Evolutionary conservation across 2,888 invertebrate species (phyloP).

Genomic region (Orthosia cruda): DNA sequence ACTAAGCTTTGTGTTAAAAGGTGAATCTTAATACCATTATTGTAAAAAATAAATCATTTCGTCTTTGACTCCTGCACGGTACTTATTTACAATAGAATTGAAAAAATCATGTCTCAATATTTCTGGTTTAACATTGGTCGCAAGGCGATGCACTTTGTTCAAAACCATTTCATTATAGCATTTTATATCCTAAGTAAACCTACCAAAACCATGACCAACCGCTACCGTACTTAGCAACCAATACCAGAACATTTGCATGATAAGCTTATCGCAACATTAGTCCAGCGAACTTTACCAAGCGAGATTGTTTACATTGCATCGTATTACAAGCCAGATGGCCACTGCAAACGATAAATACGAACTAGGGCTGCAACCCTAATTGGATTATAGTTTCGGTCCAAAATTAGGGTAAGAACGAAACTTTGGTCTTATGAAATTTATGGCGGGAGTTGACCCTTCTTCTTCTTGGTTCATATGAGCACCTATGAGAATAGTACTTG

Average conservation of each 20-base stretch:
- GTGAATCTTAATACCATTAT: too few relatives aligned
- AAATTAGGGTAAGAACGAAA: conserved; percentile 26
- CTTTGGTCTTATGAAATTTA: conserved; percentile 8
- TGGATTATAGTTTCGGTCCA: conserved; percentile 30
- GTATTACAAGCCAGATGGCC: conserved; percentile 63
- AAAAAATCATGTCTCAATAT: too few relatives aligned
- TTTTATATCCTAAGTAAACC: conserved; percentile 23
- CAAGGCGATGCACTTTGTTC: too few relatives aligned
- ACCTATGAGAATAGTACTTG: too few relatives aligned
- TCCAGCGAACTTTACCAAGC: conserved; percentile 44
- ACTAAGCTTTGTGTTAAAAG: too few relatives aligned
- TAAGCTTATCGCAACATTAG: conserved; percentile 57
- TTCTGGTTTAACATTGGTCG: too few relatives aligned
- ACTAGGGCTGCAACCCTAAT: conserved; percentile 38
- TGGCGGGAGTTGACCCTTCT: not conserved
- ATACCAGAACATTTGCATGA: conserved; percentile 45
- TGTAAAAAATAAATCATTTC: too few relatives aligned
- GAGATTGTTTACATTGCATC: conserved; percentile 56
- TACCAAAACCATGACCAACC: not conserved
- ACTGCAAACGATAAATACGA: conserved; percentile 44
- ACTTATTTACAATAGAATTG: too few relatives aligned
- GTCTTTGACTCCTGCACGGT: too few relatives aligned
- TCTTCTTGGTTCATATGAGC: too few relatives aligned
- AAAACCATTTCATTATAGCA: too few relatives aligned
- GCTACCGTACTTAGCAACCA: not conserved